These are phyloP conservation scores for Cinclus cinclus DNA, from an alignment of 2,113 vertebrate genomes.

Conservation along the genomic window DNA sequence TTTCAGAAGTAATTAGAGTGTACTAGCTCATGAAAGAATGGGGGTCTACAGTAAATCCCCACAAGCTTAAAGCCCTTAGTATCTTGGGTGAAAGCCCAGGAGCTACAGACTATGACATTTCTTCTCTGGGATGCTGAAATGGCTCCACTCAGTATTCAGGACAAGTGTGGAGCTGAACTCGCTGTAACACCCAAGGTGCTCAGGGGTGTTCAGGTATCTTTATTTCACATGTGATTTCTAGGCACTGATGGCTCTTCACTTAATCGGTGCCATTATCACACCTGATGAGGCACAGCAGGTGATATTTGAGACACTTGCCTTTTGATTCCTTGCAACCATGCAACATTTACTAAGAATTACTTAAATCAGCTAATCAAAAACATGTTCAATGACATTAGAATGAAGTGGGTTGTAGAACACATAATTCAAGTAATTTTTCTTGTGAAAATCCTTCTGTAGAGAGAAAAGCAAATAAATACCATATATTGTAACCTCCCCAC, in stretches of 20 bases:
- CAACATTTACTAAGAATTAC: conserved; percentile 58
- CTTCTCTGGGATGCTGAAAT: background rate
- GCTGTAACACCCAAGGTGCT: background rate
- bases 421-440: conserved; percentile 19
- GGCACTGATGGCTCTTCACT: conserved; percentile 16
- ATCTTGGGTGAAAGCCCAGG: background rate
- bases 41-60: background rate
- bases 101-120: background rate
- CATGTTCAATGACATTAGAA: conserved; percentile 33
- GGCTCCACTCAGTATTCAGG: background rate
- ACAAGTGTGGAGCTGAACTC: background rate
- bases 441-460: background rate
- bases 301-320: conserved; percentile 37
- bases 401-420: conserved; percentile 35
- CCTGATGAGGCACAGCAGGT: conserved; percentile 58
- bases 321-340: conserved; percentile 44
- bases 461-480: conserved; percentile 4
- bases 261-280: conserved; percentile 53
- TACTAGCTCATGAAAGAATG: background rate
- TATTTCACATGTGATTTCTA: conserved; percentile 29
- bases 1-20: background rate
- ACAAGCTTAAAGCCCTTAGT: background rate
- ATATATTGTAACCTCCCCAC: background rate
- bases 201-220: background rate
- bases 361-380: conserved; percentile 52